A percentile compares a stretch with the other conserved stretches of the same genome.
Evolutionary conservation across 2,888 invertebrate species (phyloP).

Genomic region (Lysandra bellargus): DNA sequence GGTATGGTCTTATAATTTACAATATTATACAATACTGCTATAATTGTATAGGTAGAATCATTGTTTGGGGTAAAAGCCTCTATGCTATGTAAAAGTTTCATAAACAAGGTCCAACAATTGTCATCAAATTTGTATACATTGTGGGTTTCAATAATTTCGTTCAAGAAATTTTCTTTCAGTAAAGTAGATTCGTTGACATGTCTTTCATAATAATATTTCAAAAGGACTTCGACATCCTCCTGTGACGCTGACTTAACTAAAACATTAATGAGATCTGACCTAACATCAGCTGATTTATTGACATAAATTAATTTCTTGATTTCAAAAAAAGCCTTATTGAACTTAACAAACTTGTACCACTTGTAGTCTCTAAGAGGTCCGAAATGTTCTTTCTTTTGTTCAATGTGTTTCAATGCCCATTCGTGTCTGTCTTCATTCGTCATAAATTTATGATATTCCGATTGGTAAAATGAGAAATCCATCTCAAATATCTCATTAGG

Average conservation of each 20-base stretch:
- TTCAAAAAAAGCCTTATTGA: conserved; percentile 50
- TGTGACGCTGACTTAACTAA: conserved; percentile 51
- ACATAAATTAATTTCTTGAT: conserved; percentile 50
- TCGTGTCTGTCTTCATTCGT: conserved; percentile 50
- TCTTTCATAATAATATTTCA: conserved; percentile 56
- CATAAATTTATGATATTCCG: conserved; percentile 49
- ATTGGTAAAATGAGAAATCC: conserved; percentile 46
- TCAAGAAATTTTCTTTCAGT: conserved; percentile 50
- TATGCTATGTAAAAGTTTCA: conserved; percentile 54
- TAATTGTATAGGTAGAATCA: conserved; percentile 43
- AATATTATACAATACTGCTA: conserved; percentile 51
- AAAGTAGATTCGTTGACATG: conserved; percentile 53
- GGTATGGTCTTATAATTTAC: conserved; percentile 50
- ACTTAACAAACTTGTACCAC: conserved; percentile 59
- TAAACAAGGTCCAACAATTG: conserved; percentile 54
- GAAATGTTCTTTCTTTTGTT: conserved; percentile 48
- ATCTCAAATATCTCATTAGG: conserved; percentile 52
- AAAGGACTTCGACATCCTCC: conserved; percentile 48
- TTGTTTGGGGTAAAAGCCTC: conserved; percentile 48
- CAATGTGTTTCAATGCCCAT: conserved; percentile 57
- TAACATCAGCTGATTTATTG: conserved; percentile 45
- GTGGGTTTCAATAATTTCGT: conserved; percentile 45
- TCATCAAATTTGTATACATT: conserved; percentile 53
- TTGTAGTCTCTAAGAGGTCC: conserved; percentile 49
- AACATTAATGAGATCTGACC: conserved; percentile 48